Evolutionary conservation across 2,113 vertebrate species (phyloP), one percentile per base, ranked within the genome.

Genomic region (Clarias magur): DNA sequence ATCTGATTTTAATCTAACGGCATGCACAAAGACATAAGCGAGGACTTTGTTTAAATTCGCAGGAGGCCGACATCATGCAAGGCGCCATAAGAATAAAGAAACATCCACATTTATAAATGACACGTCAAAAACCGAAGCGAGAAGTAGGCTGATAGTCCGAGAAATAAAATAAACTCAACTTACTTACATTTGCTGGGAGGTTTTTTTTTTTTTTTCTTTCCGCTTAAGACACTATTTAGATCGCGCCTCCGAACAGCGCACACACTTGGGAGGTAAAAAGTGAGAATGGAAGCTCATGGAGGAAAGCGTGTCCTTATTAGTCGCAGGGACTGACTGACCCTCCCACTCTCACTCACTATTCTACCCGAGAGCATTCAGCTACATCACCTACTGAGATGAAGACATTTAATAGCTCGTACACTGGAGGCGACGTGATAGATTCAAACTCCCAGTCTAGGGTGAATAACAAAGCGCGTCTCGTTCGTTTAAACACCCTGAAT

Each of bases 251-350:
- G 90, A 91, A 57, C 67, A 59, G 92, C 94, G 91, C 92, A 90
- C 89, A 88, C 90, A 59, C 91, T 94, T 93, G 90, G 89, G 91
- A 95, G 94, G 93, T 92, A 95, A 95, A 95, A 94, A 95, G 94
- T 95, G 93, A 92, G 92, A 93, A 94, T 95, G 93, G 94, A 93
- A 93, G 93, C 94, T 92, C 91, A 87, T 65, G 91, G 94, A 94
- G 93, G 95, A 96, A 96, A 96, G 93, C 94, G 67, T 96, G 96
- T 97, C 97, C 97, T 98, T 99, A 98, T 98, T 98, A 98, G 98
- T 97, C 95, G 92, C 94, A 92, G 93, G 23, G 91, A 91, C 93
- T n/a, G 91, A 91, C 95, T 97, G 97, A 97, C 97, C 98, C 98
- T 98, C 98, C 98, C 97, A 97, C 97, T 97, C 95, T 92, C 15